Base-by-base conservation (phyloP, 2,797 vertebrate genomes). In the Lacerta viridis region DNA sequence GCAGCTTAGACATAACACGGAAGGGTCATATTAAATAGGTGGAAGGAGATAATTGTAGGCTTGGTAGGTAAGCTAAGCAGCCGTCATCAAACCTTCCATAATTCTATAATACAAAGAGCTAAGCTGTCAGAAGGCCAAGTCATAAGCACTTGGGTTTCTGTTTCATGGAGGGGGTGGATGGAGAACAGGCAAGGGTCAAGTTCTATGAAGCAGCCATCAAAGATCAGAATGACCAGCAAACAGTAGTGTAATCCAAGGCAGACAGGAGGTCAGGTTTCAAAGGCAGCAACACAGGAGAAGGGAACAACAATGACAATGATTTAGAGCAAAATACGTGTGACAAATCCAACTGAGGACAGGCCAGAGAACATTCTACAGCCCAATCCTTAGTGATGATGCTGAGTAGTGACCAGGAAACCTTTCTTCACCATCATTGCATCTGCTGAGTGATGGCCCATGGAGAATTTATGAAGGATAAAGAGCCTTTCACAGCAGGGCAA, bases 1-100 rank as follows among this genome's bases (percentile, higher is more conserved):
- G 77, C 41, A 85, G n/a, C 25, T 64, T 80, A 75, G 61, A 89
- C 80, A 85, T 89, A 66, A 85, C 55, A 89, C 86, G 66, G 23
- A 89, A 33, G 77, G 66, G 87, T 55, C 15, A 15, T 6, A n/a
- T 86, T 80, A 69, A 85, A 41, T 59, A 92, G 91, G 90, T n/a
- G 9, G 36, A 43, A 92, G 77, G 59, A 59, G 15, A 74, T 33
- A 80, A 8, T 20, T 86, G 66, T 0, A 4, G 13, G 8, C n/a
- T 91, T 75, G 18, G 36, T 68, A 29, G 46, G 23, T 23, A 71
- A 81, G 75, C 25, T 39, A 80, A 81, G 85, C 27, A n/a, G 69
- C 80, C n/a, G n/a, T 75, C 33, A 85, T 66, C 46, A 33, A 13
- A 18, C 81, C 87, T 87, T 83, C 50, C 68, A 64, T 15, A 6